Evolutionary conservation across 1,140 invertebrate genomes (phyloP).

Genomic region (Pachyrhynchus sulphureomaculatus): DNA sequence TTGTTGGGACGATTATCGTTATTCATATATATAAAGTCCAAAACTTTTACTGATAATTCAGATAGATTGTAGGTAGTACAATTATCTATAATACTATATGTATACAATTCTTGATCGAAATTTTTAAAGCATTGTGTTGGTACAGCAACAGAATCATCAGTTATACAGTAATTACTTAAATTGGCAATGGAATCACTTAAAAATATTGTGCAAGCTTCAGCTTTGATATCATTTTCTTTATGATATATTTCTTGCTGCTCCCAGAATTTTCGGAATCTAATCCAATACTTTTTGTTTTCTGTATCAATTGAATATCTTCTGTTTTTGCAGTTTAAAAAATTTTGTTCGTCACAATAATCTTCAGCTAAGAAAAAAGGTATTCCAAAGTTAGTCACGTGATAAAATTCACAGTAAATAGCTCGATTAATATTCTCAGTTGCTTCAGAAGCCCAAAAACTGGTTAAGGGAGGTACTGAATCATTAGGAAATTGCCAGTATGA

Average conservation of each 20-base stretch:
- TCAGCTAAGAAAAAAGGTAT: background rate
- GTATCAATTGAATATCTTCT: no score
- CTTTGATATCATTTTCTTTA: no score
- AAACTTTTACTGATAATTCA: no score
- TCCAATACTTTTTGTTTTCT: no score
- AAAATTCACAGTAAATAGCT: slow-evolving; percentile 13
- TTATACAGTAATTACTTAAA: background rate
- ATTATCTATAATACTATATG: background rate
- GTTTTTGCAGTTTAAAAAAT: no score
- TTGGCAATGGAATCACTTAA: no score
- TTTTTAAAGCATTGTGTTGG: slow-evolving; percentile 1
- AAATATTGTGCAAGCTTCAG: no score
- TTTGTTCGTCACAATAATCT: background rate
- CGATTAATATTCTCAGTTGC: background rate
- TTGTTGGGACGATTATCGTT: no score
- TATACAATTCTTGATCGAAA: background rate
- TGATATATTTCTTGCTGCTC: no score
- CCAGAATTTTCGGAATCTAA: no score
- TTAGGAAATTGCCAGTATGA: slow-evolving; percentile 31
- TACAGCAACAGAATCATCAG: background rate
- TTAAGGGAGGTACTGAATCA: background rate
- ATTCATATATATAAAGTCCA: no score
- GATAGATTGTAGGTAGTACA: background rate
- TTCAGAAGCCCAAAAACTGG: slow-evolving; percentile 14
- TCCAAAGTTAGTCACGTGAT: slow-evolving; percentile 23